These are phyloP conservation scores for Chelmon rostratus DNA, from an alignment of 2,797 vertebrate genomes.

Conservation along the genomic window DNA sequence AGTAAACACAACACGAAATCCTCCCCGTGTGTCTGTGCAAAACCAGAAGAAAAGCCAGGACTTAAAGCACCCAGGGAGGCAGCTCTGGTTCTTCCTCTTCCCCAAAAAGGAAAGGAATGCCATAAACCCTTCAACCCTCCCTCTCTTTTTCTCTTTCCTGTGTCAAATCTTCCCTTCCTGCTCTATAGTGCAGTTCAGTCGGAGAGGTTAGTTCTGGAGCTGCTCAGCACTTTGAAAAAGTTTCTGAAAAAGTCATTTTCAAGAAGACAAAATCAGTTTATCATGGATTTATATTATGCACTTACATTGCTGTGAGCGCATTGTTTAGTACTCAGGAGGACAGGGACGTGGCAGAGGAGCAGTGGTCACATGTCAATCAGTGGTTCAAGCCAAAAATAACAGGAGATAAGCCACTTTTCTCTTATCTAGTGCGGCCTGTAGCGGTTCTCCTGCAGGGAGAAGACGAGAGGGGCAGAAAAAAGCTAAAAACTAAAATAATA, in stretches of 20 bases:
- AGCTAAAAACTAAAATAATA: neutral
- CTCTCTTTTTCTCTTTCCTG: slow-evolving; percentile 36
- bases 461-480: neutral
- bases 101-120: slow-evolving; percentile 77
- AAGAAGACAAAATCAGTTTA: neutral
- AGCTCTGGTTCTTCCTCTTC: slow-evolving; percentile 11
- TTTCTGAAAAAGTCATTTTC: neutral
- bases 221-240: slow-evolving; percentile 9
- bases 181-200: neutral
- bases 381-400: slow-evolving; percentile 49
- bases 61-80: neutral
- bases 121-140: slow-evolving; percentile 16
- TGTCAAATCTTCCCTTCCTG: slow-evolving; percentile 27
- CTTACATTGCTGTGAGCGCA: slow-evolving; percentile 3
- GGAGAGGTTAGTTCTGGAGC: neutral
- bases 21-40: neutral
- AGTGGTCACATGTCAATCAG: slow-evolving; percentile 40
- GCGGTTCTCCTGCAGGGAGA: neutral
- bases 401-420: slow-evolving; percentile 18
- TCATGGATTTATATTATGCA: slow-evolving; percentile 44
- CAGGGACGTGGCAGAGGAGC: slow-evolving; percentile 18
- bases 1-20: neutral
- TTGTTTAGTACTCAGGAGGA: slow-evolving; percentile 12
- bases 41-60: neutral
- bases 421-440: slow-evolving; percentile 4